Percentiles rank a stretch among this genome's conserved stretches.
phyloP scores from a whole-genome alignment of 1,140 invertebrate genomes.

The Philopotamus ludificatus region DNA sequence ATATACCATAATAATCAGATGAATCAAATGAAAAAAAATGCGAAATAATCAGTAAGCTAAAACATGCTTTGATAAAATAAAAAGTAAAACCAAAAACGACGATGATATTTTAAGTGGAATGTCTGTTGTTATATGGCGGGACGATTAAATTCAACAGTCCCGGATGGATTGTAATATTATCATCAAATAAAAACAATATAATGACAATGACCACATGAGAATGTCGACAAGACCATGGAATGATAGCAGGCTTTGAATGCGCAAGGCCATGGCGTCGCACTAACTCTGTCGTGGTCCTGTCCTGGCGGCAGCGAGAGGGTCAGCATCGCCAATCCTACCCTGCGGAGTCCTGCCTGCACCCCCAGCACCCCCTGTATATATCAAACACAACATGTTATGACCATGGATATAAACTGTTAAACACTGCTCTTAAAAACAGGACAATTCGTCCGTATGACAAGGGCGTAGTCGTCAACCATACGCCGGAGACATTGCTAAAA shows the following conservation, averaged over 20 bases:
- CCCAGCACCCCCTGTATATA: constrained; percentile 28
- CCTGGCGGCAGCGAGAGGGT: constrained; percentile 37
- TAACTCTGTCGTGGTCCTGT: constrained; percentile 35
- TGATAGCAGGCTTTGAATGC: constrained; percentile 14
- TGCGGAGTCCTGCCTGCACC: constrained; percentile 36
- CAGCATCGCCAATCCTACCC: constrained; percentile 38
- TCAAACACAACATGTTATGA: constrained; percentile 12
- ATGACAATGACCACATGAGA: constrained; percentile 5
- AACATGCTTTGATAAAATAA: too few species aligned
- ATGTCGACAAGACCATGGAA: constrained; percentile 22
- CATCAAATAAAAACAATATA: too few species aligned
- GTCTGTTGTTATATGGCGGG: too few species aligned
- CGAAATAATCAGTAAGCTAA: too few species aligned
- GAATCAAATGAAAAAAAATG: too few species aligned
- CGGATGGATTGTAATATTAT: too few species aligned
- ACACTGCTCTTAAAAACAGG: not conserved
- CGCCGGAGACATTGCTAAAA: too few species aligned
- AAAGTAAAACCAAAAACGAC: too few species aligned
- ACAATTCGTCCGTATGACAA: not conserved
- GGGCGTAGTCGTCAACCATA: too few species aligned
- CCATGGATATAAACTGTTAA: not conserved
- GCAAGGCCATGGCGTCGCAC: constrained; percentile 27
- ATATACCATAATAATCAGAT: too few species aligned
- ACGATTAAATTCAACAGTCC: too few species aligned
- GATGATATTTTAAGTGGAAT: too few species aligned